Conservation (phyloP, 2,888 invertebrate genomes). For the Pegoplata infirma region DNA sequence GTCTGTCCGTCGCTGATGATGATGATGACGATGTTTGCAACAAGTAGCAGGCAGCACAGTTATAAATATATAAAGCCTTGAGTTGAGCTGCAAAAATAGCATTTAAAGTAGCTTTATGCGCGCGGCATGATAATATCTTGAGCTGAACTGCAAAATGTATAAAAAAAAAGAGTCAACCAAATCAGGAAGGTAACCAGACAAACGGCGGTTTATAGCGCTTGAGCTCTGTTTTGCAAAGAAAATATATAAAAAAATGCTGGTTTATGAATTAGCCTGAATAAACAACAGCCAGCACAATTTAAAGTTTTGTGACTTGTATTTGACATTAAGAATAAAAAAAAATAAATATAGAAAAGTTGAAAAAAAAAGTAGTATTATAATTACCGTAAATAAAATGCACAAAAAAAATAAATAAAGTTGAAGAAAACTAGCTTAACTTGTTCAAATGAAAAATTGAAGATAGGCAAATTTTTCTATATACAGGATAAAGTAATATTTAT, state of each 20-base stretch:
- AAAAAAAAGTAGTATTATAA: slow-evolving; percentile 33
- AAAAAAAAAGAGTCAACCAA: slow-evolving; percentile 40
- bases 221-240: neutral
- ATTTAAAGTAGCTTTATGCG: slow-evolving; percentile 44
- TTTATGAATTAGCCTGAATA: slow-evolving; percentile 52
- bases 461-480: slow-evolving; percentile 1
- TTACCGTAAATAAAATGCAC: slow-evolving; percentile 56
- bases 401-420: slow-evolving; percentile 35
- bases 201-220: slow-evolving; percentile 19
- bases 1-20: too few relatives aligned
- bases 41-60: slow-evolving; percentile 36
- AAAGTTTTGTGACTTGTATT: slow-evolving; percentile 50
- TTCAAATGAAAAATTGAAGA: neutral
- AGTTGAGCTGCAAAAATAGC: slow-evolving; percentile 1
- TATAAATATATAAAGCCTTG: slow-evolving; percentile 21
- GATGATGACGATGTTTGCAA: slow-evolving; percentile 31
- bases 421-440: slow-evolving; percentile 46
- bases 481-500: slow-evolving; percentile 37
- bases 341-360: slow-evolving; percentile 12
- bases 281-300: slow-evolving; percentile 51
- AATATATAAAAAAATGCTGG: slow-evolving; percentile 36
- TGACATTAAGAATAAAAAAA: slow-evolving; percentile 35
- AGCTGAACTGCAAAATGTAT: neutral
- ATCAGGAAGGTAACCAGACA: slow-evolving; percentile 53
- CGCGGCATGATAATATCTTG: slow-evolving; percentile 54